Evolutionary conservation across 2,113 vertebrate genomes (phyloP).

Genomic region (Bujurquina vittata): DNA sequence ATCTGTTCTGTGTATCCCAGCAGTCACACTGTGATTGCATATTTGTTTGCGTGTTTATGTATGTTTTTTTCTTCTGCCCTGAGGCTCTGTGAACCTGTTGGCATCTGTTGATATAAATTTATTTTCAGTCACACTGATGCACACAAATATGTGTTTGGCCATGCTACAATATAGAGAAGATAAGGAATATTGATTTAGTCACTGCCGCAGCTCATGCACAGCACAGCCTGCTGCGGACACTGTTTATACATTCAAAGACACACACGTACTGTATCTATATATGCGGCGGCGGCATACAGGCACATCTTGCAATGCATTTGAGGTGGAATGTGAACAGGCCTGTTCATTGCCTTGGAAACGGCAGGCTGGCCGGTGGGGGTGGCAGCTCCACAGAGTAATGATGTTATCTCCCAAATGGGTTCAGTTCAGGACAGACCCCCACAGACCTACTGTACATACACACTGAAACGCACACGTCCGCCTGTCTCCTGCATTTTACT

Average conservation of each 20-base stretch:
- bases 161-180: background rate
- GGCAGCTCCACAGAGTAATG: slow-evolving; percentile 50
- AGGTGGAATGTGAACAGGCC: slow-evolving; percentile 60
- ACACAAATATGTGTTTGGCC: slow-evolving; percentile 29
- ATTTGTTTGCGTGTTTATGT: background rate
- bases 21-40: slow-evolving; percentile 3
- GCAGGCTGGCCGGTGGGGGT: slow-evolving; percentile 52
- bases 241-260: background rate
- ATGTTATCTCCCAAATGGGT: slow-evolving; percentile 70
- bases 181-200: background rate
- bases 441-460: slow-evolving; percentile 44
- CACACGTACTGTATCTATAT: slow-evolving; percentile 12
- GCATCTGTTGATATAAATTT: slow-evolving; percentile 24
- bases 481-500: slow-evolving; percentile 10
- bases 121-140: background rate
- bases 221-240: slow-evolving; percentile 2
- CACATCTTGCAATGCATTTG: slow-evolving; percentile 48
- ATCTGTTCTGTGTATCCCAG: slow-evolving; percentile 13
- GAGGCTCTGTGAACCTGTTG: slow-evolving; percentile 27
- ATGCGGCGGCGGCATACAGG: background rate
- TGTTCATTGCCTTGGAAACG: slow-evolving; percentile 75
- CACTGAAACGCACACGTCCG: slow-evolving; percentile 1
- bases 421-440: slow-evolving; percentile 69
- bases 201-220: slow-evolving; percentile 5
- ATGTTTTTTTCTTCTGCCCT: slow-evolving; percentile 6